phyloP scores from a whole-genome alignment of 2,888 invertebrate species.

The Exocentrus adspersus region DNA sequence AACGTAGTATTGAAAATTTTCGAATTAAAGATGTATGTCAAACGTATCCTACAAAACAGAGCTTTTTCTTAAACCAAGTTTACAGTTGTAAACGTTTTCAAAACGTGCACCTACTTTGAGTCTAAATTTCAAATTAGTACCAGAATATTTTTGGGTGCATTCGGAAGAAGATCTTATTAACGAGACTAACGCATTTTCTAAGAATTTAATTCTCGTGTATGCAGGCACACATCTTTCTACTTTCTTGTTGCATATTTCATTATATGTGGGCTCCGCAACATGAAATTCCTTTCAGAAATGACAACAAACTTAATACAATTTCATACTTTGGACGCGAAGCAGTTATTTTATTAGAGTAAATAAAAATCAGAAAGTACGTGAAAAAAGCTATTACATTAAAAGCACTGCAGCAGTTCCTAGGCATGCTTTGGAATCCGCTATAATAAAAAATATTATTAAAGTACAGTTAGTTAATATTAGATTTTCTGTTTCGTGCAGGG shows the following conservation, averaged over 20 bases:
- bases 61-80: too few species aligned
- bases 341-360: slow-evolving; percentile 22
- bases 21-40: too few species aligned
- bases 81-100: too few species aligned
- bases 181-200: not conserved
- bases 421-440: slow-evolving; percentile 1
- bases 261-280: slow-evolving; percentile 25
- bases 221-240: slow-evolving; percentile 27
- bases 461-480: not conserved
- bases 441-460: slow-evolving; percentile 1
- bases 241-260: slow-evolving; percentile 28
- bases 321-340: slow-evolving; percentile 25
- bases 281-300: slow-evolving; percentile 33
- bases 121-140: too few species aligned
- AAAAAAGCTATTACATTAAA: slow-evolving; percentile 16
- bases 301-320: slow-evolving; percentile 28
- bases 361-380: slow-evolving; percentile 1
- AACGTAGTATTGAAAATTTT: too few species aligned
- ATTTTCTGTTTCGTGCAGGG: not conserved
- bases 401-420: not conserved
- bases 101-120: too few species aligned
- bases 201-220: slow-evolving; percentile 17
- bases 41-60: too few species aligned
- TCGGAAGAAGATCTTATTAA: too few species aligned
- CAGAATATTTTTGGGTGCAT: too few species aligned